A percentile compares a stretch with the other conserved stretches of the same genome.
Conservation (phyloP, 1,140 invertebrate species). For the Orchestia grillus region DNA sequence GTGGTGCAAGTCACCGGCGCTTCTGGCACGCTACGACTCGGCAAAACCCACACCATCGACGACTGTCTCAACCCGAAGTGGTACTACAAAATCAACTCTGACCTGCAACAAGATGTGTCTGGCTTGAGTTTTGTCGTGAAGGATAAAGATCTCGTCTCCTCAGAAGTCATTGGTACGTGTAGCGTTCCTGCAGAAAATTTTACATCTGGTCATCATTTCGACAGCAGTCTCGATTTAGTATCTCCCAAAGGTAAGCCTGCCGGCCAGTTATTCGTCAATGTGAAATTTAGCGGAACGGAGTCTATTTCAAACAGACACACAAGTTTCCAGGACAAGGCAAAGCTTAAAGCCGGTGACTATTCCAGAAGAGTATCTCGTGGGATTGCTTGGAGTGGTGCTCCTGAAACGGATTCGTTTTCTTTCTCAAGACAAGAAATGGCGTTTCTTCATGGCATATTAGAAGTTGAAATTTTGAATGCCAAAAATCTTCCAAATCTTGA, state of each 20-base stretch:
- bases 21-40: constrained; percentile 59
- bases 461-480: constrained; percentile 60
- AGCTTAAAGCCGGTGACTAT: constrained; percentile 60
- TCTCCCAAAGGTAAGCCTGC: constrained; percentile 62
- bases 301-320: constrained; percentile 56
- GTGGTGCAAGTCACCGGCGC: constrained; percentile 61
- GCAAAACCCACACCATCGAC: constrained; percentile 66
- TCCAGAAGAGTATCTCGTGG: constrained; percentile 59
- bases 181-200: constrained; percentile 63
- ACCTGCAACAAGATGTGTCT: constrained; percentile 64
- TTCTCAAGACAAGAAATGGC: constrained; percentile 63
- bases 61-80: constrained; percentile 66
- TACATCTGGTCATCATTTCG: constrained; percentile 51
- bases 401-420: constrained; percentile 49
- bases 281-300: constrained; percentile 46
- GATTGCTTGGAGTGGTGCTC: constrained; percentile 49
- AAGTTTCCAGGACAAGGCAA: constrained; percentile 61
- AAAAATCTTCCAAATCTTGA: constrained; percentile 66
- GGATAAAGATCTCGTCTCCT: constrained; percentile 64
- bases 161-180: constrained; percentile 64
- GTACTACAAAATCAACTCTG: constrained; percentile 61
- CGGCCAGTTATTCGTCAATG: constrained; percentile 59
- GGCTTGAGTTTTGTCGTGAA: constrained; percentile 65
- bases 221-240: constrained; percentile 59
- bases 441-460: constrained; percentile 64